Evolutionary conservation across 1,140 invertebrate species (phyloP).

Genomic region (Drusus annulatus): DNA sequence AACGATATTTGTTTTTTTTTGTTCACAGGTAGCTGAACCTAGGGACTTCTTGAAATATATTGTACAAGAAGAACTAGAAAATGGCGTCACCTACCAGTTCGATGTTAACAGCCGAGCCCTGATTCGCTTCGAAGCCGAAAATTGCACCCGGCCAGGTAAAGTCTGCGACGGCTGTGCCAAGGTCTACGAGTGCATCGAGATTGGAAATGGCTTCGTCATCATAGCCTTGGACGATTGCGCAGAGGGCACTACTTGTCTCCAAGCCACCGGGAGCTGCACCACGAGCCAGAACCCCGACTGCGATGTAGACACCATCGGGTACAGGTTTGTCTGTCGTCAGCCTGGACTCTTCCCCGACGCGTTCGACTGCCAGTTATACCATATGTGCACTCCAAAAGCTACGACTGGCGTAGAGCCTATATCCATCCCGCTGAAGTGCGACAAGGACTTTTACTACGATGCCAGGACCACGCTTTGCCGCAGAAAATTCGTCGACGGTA

Average conservation of each 20-base stretch:
- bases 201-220: neutral
- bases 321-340: constrained; percentile 43
- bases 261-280: constrained; percentile 28
- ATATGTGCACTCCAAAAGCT: constrained; percentile 63
- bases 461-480: constrained; percentile 7
- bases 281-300: constrained; percentile 34
- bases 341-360: constrained; percentile 65
- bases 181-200: constrained; percentile 16
- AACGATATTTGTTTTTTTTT: no score
- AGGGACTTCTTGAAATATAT: no score
- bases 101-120: no score
- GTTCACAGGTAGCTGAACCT: no score
- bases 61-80: no score
- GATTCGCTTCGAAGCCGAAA: neutral
- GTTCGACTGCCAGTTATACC: constrained; percentile 65
- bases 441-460: constrained; percentile 36
- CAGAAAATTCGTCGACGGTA: neutral
- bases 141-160: constrained; percentile 36
- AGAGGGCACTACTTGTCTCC: neutral
- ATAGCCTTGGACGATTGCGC: constrained; percentile 11
- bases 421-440: neutral
- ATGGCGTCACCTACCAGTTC: no score
- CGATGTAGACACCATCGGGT: neutral
- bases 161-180: constrained; percentile 41
- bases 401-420: neutral